Base-by-base conservation (phyloP, 2,113 vertebrate genomes). In the Cyanoderma ruficeps region DNA sequence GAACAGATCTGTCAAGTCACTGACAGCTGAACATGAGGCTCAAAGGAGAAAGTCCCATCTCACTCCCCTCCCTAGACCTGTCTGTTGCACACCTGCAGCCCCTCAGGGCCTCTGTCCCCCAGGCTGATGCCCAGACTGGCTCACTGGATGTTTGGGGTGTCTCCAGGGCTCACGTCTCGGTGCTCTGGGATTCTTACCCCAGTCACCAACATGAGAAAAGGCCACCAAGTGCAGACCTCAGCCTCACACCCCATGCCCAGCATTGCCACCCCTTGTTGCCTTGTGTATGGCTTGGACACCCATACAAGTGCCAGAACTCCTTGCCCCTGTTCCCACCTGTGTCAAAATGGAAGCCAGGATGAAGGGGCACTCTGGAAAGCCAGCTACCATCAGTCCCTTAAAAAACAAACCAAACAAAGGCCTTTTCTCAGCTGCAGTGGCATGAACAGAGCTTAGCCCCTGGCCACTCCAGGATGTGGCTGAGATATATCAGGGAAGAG, bases 401-500 rank as follows among this genome's bases (percentile, higher is more conserved):
- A 84, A 67, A 67, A 90, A 18, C 11, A 65, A 93, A 86, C 41
- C 39, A 84, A 95, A 83, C 74, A 92, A 92, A 94, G 69, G 56
- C 49, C 68, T 96, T 70, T 83, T 89, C 53, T 95, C 79, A 77
- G 74, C 90, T 89, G 56, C 76, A 68, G 60, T 57, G 31, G 20
- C 79, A 75, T 23, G 63, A 92, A 68, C 17, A 1, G 75, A 70
- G 71, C 50, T 90, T 13, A 89, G 74, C 60, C 50, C 47, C 46
- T 49, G 72, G 86, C 53, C 2, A 11, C 46, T 94, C 49, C 94
- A 96, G 96, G 90, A 95, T 92, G 92, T 89, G 93, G 86, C 83
- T 76, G 65, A 94, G 90, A 90, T 95, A 60, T 95, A 95, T 92
- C 93, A 93, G 65, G 83, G 94, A 95, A 95, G 90, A 96, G 83